Evolutionary conservation across 2,797 vertebrate genomes (phyloP), one percentile per base, ranked within the genome.

Genomic region (Sebastes steindachneri): DNA sequence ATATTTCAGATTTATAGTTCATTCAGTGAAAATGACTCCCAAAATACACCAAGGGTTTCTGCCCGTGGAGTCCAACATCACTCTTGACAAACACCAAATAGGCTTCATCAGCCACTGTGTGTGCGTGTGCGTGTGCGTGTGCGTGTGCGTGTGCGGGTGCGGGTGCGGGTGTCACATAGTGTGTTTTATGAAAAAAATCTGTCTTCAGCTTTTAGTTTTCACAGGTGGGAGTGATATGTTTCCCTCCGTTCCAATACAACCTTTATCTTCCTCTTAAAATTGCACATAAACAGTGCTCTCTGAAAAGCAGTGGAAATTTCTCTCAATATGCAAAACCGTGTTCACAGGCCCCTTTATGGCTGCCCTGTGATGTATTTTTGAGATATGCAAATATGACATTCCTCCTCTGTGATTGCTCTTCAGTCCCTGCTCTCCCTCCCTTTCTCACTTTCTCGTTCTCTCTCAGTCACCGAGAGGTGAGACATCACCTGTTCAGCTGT

Each of bases 321-420:
- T 88, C 84, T 92, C 86, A 88, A 89, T 88, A 91, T 93, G 87
- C 89, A 88, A 89, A 92, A 86, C 85, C 77, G 71, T 90, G 85
- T 86, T 89, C 88, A 73, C 88, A 77, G 81, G 70, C 53, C 66
- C 82, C 80, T 93, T 88, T 73, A 82, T 84, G 83, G 75, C 78
- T 68, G 79, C 85, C 79, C 82, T 91, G 79, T 92, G 92, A 93
- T 93, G 84, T 90, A 86, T 88, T 90, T 91, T 90, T 75, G 87
- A 91, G 92, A 93, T 93, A 92, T 93, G 92, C 92, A 93, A 94
- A 93, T 92, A 85, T 93, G 91, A 93, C 92, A 92, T 94, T 92
- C 92, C 85, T 89, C 57, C 75, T 74, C 70, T 92, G 84, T 93
- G 87, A 90, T 88, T 92, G 85, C 81, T 80, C 82, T 88, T 79